These are phyloP conservation scores for Neoniphon sammara DNA, from an alignment of 2,797 vertebrate genomes.

Conservation along the genomic window DNA sequence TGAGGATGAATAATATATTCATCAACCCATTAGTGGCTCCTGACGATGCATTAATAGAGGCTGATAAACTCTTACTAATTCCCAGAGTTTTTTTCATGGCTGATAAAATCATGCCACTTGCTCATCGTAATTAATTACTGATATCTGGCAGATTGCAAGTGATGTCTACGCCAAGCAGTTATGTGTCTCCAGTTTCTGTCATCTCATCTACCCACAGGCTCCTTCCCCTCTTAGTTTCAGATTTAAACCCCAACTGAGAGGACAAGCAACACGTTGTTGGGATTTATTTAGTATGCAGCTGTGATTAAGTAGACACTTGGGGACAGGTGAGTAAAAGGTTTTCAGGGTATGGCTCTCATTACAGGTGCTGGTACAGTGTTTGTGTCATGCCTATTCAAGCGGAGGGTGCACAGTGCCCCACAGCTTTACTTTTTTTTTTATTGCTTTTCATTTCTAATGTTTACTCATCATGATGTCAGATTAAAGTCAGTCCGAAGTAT, in stretches of 20 bases:
- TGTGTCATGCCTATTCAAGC: background rate
- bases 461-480: background rate
- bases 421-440: conserved; percentile 14
- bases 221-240: conserved; percentile 29
- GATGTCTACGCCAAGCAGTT: conserved; percentile 68
- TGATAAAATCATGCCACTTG: conserved; percentile 77
- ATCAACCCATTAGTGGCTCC: conserved; percentile 73
- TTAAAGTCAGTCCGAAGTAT: conserved; percentile 3
- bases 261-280: conserved; percentile 31
- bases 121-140: conserved; percentile 79
- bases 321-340: conserved; percentile 27
- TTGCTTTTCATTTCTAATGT: conserved; percentile 35
- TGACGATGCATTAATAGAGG: conserved; percentile 78
- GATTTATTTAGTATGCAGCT: conserved; percentile 23
- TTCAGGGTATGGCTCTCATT: conserved; percentile 31
- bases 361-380: background rate
- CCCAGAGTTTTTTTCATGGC: conserved; percentile 51
- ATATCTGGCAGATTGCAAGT: conserved; percentile 77
- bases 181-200: conserved; percentile 66
- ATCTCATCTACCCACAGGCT: conserved; percentile 62
- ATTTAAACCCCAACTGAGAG: conserved; percentile 41
- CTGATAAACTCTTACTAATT: conserved; percentile 75
- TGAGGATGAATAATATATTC: conserved; percentile 73
- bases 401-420: background rate
- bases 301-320: conserved; percentile 34